A percentile compares a stretch with the other conserved stretches of the same genome.
Conservation (phyloP, 2,113 vertebrate species). For the Sinocyclocheilus maitianheensis region DNA sequence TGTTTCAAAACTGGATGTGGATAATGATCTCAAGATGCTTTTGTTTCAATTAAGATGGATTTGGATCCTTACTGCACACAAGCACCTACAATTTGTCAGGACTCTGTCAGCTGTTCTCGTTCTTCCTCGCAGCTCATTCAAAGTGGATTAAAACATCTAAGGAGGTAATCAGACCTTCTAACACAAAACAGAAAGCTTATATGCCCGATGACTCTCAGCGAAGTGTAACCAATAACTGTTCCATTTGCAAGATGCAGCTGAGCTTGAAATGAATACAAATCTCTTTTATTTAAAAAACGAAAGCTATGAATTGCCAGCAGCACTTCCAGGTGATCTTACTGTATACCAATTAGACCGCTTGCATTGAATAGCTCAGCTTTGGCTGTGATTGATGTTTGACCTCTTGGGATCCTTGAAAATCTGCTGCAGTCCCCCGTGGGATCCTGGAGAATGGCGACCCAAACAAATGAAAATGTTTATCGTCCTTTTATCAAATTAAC, state of each 20-base stretch:
- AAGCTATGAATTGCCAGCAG: conserved; percentile 29
- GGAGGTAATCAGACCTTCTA: conserved; percentile 43
- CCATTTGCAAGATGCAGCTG: conserved; percentile 51
- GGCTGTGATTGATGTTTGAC: conserved; percentile 60
- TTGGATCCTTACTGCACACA: neutral
- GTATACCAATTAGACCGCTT: conserved; percentile 54
- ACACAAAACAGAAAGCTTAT: conserved; percentile 42
- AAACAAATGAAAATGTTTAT: conserved; percentile 65
- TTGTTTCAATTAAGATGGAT: conserved; percentile 37
- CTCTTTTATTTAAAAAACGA: conserved; percentile 46
- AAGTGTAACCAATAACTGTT: conserved; percentile 56
- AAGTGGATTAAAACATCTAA: conserved; percentile 56
- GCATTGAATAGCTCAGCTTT: conserved; percentile 41
- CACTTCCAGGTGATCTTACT: conserved; percentile 50
- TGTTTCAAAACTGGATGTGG: neutral
- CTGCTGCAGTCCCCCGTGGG: conserved; percentile 38
- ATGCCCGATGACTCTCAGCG: conserved; percentile 39
- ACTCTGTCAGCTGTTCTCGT: conserved; percentile 3
- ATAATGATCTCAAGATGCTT: conserved; percentile 26
- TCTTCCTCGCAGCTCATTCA: conserved; percentile 27
- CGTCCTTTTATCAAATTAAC: conserved; percentile 62
- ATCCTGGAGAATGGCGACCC: conserved; percentile 49
- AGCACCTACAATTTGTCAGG: conserved; percentile 24
- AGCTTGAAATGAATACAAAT: conserved; percentile 60
- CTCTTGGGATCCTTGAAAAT: conserved; percentile 53